Base-by-base conservation (phyloP, 2,113 vertebrate genomes). In the Anhinga rufa region DNA sequence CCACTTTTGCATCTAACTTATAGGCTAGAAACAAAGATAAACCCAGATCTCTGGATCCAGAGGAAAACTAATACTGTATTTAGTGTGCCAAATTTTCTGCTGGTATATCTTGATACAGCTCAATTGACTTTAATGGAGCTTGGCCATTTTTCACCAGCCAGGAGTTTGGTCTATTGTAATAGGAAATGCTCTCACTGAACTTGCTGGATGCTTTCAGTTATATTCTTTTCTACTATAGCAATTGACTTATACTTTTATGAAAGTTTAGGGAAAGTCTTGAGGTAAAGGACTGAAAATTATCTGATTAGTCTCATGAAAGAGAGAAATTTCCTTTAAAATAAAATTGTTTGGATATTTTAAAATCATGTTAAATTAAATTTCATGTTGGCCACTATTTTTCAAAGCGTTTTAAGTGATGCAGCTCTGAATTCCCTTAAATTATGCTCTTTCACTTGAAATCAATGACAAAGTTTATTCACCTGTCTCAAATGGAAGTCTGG, bases 1-100 rank as follows among this genome's bases (percentile, higher is more conserved):
- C 1, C 10, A 34, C 13, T 57, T 86, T 94, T 94, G 77, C 65
- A 61, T 83, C 60, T 78, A 74, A 83, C 52, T 81, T 92, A 75
- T 15, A 69, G 88, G 65, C 36, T 87, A 90, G 68, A 92, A 94
- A 96, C 91, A 96, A 94, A 96, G 90, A 92, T 92, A 96, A 96
- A 92, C 71, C 61, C 76, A 70, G 38, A 92, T 70, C 49, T 82
- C 76, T 81, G 48, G 38, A 81, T 92, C 58, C 44, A 75, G 51
- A 94, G 51, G 76, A 94, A 96, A 96, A 90, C 46, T 68, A 92
- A 92, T 96, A 71, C 69, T 81, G 18, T 60, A 71, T 60, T 90
- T 92, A 94, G 32, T 81, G 88, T 72, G 55, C 85, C 85, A 95
- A 70, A 90, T 93, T 95, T 96, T 96, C 71, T 93, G 16, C 54